Evolutionary conservation across 2,888 invertebrate genomes (phyloP).

Genomic region (Athrips mouffetella): DNA sequence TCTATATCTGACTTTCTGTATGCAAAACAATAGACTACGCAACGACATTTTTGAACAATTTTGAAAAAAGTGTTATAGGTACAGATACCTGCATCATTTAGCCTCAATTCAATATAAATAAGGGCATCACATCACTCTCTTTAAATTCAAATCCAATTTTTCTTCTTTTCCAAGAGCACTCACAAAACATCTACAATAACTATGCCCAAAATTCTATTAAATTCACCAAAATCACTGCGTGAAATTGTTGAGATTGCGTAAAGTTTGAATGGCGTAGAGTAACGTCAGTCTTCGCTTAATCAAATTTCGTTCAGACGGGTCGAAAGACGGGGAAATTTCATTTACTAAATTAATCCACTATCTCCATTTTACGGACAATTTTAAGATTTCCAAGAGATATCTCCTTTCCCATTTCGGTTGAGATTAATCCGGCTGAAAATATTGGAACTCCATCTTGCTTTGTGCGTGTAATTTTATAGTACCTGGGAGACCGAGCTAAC

Average conservation of each 20-base stretch:
- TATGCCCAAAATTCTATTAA: background rate
- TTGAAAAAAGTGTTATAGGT: too few species aligned
- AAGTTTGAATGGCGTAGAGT: constrained; percentile 30
- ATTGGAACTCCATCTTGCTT: constrained; percentile 1
- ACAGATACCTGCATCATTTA: too few species aligned
- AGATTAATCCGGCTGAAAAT: background rate
- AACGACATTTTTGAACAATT: too few species aligned
- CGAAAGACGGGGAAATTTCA: constrained; percentile 52
- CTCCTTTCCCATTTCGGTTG: constrained; percentile 19
- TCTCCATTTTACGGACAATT: constrained; percentile 54
- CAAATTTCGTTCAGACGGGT: constrained; percentile 65
- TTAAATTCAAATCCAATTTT: too few species aligned
- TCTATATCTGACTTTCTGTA: too few species aligned
- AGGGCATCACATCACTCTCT: too few species aligned
- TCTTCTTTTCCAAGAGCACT: too few species aligned
- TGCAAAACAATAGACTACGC: too few species aligned
- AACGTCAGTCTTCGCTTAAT: constrained; percentile 68
- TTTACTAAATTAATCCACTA: constrained; percentile 68
- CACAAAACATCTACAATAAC: too few species aligned
- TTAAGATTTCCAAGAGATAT: constrained; percentile 45
- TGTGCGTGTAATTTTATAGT: background rate
- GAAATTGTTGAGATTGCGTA: background rate
- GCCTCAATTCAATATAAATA: too few species aligned
- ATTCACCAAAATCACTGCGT: background rate
- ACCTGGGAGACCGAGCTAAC: too few species aligned